Conservation (phyloP, 2,888 invertebrate genomes). For the Amblyjoppa fuscipennis region DNA sequence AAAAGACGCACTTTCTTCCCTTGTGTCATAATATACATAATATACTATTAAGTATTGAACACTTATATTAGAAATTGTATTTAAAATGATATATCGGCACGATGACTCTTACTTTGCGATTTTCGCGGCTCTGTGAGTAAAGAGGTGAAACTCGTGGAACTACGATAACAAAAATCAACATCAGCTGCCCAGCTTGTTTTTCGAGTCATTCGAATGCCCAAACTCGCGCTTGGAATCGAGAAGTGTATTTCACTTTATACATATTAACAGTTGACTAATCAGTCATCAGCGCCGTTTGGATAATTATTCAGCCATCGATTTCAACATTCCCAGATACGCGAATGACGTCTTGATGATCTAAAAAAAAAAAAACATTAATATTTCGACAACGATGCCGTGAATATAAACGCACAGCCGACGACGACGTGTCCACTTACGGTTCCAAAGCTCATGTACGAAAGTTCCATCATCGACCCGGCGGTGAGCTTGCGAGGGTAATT, state of each 20-base stretch:
- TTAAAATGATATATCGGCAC: no score
- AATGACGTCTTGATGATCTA: slow-evolving; percentile 71
- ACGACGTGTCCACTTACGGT: slow-evolving; percentile 42
- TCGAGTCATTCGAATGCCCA: no score
- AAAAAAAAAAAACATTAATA: slow-evolving; percentile 25
- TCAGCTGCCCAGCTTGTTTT: background rate
- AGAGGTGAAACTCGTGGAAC: no score
- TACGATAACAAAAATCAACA: no score
- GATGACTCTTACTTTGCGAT: no score
- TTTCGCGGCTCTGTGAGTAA: no score
- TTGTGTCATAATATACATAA: no score
- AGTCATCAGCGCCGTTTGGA: background rate
- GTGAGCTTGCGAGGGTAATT: slow-evolving; percentile 62
- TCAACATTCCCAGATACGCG: slow-evolving; percentile 72
- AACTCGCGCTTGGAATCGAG: no score
- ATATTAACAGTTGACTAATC: background rate
- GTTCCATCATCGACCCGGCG: slow-evolving; percentile 61
- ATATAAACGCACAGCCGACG: background rate
- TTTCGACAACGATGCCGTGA: background rate
- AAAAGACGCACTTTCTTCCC: no score
- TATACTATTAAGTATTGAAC: no score
- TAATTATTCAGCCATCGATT: slow-evolving; percentile 62
- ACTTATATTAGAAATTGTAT: no score
- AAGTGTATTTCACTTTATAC: background rate
- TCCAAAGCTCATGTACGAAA: slow-evolving; percentile 58